Base-by-base conservation (phyloP, 2,113 vertebrate species). In the Prunella fulvescens region DNA sequence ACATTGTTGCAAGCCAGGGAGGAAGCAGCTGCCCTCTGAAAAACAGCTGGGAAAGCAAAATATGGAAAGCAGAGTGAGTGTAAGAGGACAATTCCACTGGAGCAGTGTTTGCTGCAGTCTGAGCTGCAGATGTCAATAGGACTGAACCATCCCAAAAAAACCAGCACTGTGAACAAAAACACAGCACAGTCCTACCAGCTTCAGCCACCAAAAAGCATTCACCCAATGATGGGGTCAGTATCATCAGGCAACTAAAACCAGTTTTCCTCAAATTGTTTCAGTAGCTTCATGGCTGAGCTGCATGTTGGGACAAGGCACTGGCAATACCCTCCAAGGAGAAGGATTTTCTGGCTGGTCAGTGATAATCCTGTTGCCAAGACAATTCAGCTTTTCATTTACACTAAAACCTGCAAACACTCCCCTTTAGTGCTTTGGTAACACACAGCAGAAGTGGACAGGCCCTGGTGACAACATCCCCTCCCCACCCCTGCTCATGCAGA, bases 1-100 rank as follows among this genome's bases (percentile, higher is more conserved):
- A 24, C 67, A 48, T 29, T 51, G 18, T 35, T 62, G 23, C 19
- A 83, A 80, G 57, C 50, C 24, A 14, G 11, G 18, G 24, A 81
- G 54, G 53, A 96, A 86, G 81, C 20, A 53, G 18, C 33, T 82
- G 39, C 62, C 40, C 72, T 78, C 77, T 78, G 56, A 74, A 92
- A 87, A 87, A 33, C 44, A 80, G 23, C 39, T 81, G 39, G 73
- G 74, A 88, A 94, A 87, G 23, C 1, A 4, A 83, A 40, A 92
- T 45, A 33, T 2, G 9, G 42, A 82, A 20, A 90, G 23, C 11
- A 67, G 73, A 87, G 24, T 5, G 35, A 76, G 31, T 6, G 5
- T 25, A 57, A 86, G 71, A 81, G 47, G 35, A 56, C 28, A 81
- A 65, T 6, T 25, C 14, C 47, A 33, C 25, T 6, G 14, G 1